Evolutionary conservation across 2,797 vertebrate genomes (phyloP), one percentile per base, ranked within the genome.

Genomic region (Triplophysa yarkandensis): DNA sequence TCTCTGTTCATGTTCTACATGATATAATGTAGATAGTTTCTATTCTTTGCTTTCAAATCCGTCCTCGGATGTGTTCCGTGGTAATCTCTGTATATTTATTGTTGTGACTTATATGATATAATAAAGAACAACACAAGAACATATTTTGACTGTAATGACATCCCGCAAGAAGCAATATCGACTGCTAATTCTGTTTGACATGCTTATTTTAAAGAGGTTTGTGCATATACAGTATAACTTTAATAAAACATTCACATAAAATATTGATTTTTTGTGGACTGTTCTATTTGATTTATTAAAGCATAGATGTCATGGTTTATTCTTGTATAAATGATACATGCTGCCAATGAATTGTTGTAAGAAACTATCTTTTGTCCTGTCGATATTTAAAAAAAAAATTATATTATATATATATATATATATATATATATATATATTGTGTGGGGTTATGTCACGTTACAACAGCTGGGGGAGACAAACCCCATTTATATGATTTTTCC

Each of bases 391-490:
- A n/a, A n/a, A n/a, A n/a, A n/a, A n/a, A n/a, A n/a, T n/a, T n/a
- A n/a, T n/a, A n/a, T n/a, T n/a, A n/a, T n/a, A n/a, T n/a, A n/a
- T n/a, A n/a, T n/a, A n/a, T n/a, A n/a, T n/a, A n/a, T n/a, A n/a
- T n/a, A n/a, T n/a, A n/a, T n/a, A n/a, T n/a, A n/a, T n/a, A n/a
- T n/a, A n/a, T n/a, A n/a, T n/a, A n/a, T n/a, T n/a, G n/a, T 21
- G 14, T 54, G 14, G 2, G 1, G 4, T 71, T 44, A 2, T 50
- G 21, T 34, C 30, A 36, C 13, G 19, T 54, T 21, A 11, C 6
- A 34, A 73, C 79, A 71, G 57, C 62, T 75, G 76, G 55, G 57
- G 76, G 76, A 68, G 68, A 75, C 57, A 61, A 61, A 55, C 17
- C 4, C 52, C 44, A 44, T 16, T 58, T 17, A 8, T 28, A 52